Evolutionary conservation across 2,113 vertebrate genomes (phyloP), one percentile per base, ranked within the genome.

Genomic region (Brachionichthys hirsutus): DNA sequence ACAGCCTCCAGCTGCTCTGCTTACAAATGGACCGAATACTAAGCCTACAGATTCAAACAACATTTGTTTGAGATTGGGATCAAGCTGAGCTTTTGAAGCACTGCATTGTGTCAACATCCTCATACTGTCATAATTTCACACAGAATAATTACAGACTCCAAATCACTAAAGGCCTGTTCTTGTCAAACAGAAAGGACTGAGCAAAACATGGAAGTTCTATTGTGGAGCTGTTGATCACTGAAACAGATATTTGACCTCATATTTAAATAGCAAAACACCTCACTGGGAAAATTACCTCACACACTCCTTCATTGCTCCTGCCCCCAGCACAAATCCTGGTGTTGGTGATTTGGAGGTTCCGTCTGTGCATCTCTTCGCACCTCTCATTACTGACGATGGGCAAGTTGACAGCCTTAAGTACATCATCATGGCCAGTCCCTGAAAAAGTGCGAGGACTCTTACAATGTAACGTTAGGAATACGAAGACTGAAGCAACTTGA

Each of bases 281-380:
- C 34, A 45, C n/a, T n/a, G 38, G n/a, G 9, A 59, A 68, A 50
- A 73, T 92, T 93, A 99, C 97, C 94, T 99, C 96, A 71, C 97
- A 99, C 53, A 97, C 95, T 56, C 95, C 97, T 74, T 95, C 93
- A n/a, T 93, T 85, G 36, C 90, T 93, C 77, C 87, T 93, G 42
- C 94, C 94, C 19, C 94, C 94, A 35, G 96, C 97, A 78, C 97
- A 99, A 77, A 99, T 92, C 90, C 95, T 95, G 60, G 92, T 94
- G 40, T 94, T 93, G 69, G 90, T 95, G 75, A 98, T 91, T 38
- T 88, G 92, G 67, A 98, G 89, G 71, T 89, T 95, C 24, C 94
- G 94, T 85, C 93, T 91, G 80, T 98, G 94, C 81, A 94, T 89
- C 1, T 95, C 92, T 73, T 88, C 90, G 71, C 97, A 99, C 71